These are phyloP conservation scores for Channa argus DNA, from an alignment of 2,113 vertebrate species.

Conservation along the genomic window DNA sequence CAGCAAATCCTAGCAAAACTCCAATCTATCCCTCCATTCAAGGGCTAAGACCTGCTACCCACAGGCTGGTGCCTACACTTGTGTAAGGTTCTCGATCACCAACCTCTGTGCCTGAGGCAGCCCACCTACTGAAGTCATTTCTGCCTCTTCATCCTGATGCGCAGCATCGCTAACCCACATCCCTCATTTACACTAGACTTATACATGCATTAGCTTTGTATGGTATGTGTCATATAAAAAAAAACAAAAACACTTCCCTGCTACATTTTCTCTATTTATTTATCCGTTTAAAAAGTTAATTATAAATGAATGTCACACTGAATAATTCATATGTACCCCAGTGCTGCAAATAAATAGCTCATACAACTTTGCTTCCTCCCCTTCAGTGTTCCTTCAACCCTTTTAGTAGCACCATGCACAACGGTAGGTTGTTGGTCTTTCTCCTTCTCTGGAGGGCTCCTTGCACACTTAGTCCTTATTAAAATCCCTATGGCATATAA, in stretches of 20 bases:
- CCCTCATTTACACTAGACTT: conserved; percentile 32
- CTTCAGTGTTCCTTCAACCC: conserved; percentile 75
- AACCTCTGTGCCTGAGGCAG: conserved; percentile 54
- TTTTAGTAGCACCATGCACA: conserved; percentile 68
- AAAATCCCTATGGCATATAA: conserved; percentile 77
- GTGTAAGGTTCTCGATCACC: conserved; percentile 38
- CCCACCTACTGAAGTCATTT: conserved; percentile 66
- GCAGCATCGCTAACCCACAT: conserved; percentile 42
- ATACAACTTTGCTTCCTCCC: conserved; percentile 70
- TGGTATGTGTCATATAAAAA: conserved; percentile 52
- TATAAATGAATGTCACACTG: conserved; percentile 79
- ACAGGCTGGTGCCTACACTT: conserved; percentile 34
- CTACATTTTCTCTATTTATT: conserved; percentile 79
- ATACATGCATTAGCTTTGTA: conserved; percentile 39
- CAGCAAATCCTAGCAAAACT: conserved; percentile 48
- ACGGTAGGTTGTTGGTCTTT: conserved; percentile 78
- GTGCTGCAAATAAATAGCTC: conserved; percentile 72
- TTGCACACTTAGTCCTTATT: conserved; percentile 79
- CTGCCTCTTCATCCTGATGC: conserved; percentile 48
- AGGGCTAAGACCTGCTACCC: conserved; percentile 47
- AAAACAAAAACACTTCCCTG: conserved; percentile 36
- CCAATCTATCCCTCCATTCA: conserved; percentile 41
- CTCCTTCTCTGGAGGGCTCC: conserved; percentile 69
- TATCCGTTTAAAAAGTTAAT: conserved; percentile 81
- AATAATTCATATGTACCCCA: conserved; percentile 80